Evolutionary conservation across 2,888 invertebrate species (phyloP).

Genomic region (Drosophila multiciliata): DNA sequence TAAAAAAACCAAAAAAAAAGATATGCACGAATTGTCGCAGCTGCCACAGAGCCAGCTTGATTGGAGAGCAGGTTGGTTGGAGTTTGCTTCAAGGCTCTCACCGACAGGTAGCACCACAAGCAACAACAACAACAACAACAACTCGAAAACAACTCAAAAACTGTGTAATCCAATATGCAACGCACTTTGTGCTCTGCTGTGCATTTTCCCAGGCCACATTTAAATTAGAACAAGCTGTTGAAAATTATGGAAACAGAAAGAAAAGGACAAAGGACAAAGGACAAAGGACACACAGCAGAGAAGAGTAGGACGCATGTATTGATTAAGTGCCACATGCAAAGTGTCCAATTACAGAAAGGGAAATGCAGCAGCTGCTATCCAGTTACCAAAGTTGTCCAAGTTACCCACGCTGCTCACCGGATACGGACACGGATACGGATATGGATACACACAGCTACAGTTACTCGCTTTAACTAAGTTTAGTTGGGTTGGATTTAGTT

Average conservation of each 20-base stretch:
- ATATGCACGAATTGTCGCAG: conserved; percentile 56
- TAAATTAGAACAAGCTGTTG: conserved; percentile 69
- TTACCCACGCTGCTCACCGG: conserved; percentile 45
- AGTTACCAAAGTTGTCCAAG: conserved; percentile 30
- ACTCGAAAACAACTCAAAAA: conserved; percentile 7
- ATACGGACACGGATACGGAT: conserved; percentile 57
- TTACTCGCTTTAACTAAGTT: not conserved
- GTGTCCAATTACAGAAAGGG: conserved; percentile 64
- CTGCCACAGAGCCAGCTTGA: conserved; percentile 13
- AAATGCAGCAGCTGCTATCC: conserved; percentile 66
- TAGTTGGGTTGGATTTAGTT: not conserved
- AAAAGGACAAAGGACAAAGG: conserved; percentile 9
- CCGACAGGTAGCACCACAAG: conserved; percentile 37
- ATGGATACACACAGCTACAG: conserved; percentile 27
- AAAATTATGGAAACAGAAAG: conserved; percentile 48
- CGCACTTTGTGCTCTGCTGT: conserved; percentile 33
- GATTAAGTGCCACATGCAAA: conserved; percentile 65
- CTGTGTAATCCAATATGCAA: conserved; percentile 58
- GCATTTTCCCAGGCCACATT: conserved; percentile 57
- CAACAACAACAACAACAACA: conserved; percentile 5
- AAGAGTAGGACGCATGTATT: conserved; percentile 35
- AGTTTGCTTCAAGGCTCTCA: conserved; percentile 27
- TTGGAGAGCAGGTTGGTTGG: conserved; percentile 57
- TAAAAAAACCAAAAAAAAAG: conserved; percentile 20
- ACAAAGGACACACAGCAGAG: not conserved